These are phyloP conservation scores for Galaxias olidus DNA, from an alignment of 2,797 vertebrate genomes.

Conservation along the genomic window DNA sequence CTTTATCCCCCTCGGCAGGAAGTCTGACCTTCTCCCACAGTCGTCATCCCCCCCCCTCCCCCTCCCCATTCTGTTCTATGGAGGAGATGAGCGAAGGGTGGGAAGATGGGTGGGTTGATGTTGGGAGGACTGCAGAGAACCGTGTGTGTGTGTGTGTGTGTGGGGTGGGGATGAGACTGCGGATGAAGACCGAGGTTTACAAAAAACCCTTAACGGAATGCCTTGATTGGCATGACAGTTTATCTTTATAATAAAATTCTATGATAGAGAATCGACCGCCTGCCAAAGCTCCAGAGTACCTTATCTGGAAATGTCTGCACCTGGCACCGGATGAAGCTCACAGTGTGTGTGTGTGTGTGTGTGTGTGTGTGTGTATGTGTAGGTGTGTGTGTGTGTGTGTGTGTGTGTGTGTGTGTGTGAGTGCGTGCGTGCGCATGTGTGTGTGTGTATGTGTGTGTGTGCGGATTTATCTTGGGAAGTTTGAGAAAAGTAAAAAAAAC, in stretches of 20 bases:
- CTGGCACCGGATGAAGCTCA: conserved; percentile 7
- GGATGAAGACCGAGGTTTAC: conserved; percentile 56
- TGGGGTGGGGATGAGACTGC: conserved; percentile 30
- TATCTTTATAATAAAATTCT: conserved; percentile 76
- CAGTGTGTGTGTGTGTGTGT: conserved; percentile 23
- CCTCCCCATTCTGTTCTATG: conserved; percentile 35
- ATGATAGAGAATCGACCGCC: conserved; percentile 75
- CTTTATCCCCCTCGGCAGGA: conserved; percentile 61
- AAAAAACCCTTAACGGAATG: conserved; percentile 57
- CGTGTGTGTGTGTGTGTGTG: no score
- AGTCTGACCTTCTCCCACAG: conserved; percentile 64
- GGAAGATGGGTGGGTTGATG: conserved; percentile 41
- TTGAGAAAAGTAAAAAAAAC: background rate
- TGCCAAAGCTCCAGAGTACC: conserved; percentile 41
- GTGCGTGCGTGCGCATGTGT: no score
- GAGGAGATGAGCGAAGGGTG: conserved; percentile 53
- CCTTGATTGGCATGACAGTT: conserved; percentile 69
- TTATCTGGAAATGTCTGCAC: conserved; percentile 51
- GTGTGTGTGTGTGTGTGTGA: conserved; percentile 1
- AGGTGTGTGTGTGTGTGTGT: conserved; percentile 2
- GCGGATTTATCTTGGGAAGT: conserved; percentile 24
- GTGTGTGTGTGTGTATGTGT: background rate
- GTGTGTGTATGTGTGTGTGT: no score
- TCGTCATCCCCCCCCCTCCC: no score
- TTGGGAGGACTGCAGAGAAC: conserved; percentile 48